phyloP scores from a whole-genome alignment of 1,140 invertebrate genomes.

The Drosophila baimaii region DNA sequence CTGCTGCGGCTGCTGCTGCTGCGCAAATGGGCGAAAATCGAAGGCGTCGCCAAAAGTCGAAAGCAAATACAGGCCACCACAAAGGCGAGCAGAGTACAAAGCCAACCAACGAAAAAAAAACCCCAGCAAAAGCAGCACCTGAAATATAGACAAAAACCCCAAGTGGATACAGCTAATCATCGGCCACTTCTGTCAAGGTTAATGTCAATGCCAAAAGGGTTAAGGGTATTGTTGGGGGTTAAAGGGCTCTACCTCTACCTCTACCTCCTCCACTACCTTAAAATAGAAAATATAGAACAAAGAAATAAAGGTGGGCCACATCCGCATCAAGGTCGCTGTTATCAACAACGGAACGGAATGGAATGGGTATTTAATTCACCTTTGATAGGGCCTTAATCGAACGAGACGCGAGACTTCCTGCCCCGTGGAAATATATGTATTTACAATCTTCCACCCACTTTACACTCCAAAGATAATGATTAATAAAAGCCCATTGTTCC shows the following conservation, averaged over 20 bases:
- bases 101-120: background rate
- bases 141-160: background rate
- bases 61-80: constrained; percentile 27
- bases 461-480: background rate
- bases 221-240: background rate
- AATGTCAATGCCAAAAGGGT: constrained; percentile 2
- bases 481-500: too few relatives aligned
- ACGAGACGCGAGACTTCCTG: constrained; percentile 16
- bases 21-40: constrained; percentile 51
- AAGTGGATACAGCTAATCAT: constrained; percentile 4
- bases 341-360: constrained; percentile 10
- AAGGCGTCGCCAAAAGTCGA: constrained; percentile 44
- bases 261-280: too few relatives aligned
- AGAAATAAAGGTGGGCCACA: background rate
- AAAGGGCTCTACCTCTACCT: background rate
- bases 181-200: constrained; percentile 8
- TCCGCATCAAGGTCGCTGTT: constrained; percentile 9
- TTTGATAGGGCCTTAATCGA: constrained; percentile 20
- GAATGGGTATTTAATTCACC: constrained; percentile 8
- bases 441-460: constrained; percentile 1
- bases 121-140: constrained; percentile 5
- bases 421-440: constrained; percentile 1
- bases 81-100: constrained; percentile 9
- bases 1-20: constrained; percentile 14
- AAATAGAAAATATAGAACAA: constrained; percentile 3